These are phyloP conservation scores for Naso thynnoides DNA, from an alignment of 2,797 vertebrate genomes.

Conservation along the genomic window DNA sequence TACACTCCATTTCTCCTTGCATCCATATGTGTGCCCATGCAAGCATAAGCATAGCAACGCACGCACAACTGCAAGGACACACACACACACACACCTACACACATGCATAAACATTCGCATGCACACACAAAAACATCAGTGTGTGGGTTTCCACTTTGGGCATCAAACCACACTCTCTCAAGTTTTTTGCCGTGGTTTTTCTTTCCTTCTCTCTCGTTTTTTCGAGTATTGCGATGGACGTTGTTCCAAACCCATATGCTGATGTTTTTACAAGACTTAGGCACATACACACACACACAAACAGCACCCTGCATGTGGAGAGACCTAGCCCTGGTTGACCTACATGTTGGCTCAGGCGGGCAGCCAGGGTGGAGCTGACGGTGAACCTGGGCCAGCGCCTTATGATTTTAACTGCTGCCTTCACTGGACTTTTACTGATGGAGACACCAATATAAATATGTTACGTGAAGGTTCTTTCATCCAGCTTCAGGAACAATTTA, in stretches of 20 bases:
- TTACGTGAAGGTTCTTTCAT: slow-evolving; percentile 39
- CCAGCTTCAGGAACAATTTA: slow-evolving; percentile 25
- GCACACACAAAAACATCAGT: slow-evolving; percentile 64
- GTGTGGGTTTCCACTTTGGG: slow-evolving; percentile 78
- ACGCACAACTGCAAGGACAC: slow-evolving; percentile 36
- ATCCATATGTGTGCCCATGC: slow-evolving; percentile 64
- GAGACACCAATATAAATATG: slow-evolving; percentile 46
- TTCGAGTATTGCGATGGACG: slow-evolving; percentile 66
- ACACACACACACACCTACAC: slow-evolving; percentile 34
- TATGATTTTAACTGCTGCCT: slow-evolving; percentile 48
- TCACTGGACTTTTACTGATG: slow-evolving; percentile 47
- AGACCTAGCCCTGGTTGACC: slow-evolving; percentile 70
- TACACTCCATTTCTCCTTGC: slow-evolving; percentile 65
- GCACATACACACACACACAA: slow-evolving; percentile 50
- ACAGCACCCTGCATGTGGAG: slow-evolving; percentile 47
- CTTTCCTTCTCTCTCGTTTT: slow-evolving; percentile 67
- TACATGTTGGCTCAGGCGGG: slow-evolving; percentile 61
- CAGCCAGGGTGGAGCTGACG: slow-evolving; percentile 62
- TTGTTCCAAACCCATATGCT: slow-evolving; percentile 74
- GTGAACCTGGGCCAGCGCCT: slow-evolving; percentile 40
- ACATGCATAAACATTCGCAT: slow-evolving; percentile 44
- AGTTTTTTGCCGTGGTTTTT: slow-evolving; percentile 68
- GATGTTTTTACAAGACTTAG: slow-evolving; percentile 78
- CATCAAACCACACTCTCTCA: slow-evolving; percentile 77
- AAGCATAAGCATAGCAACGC: slow-evolving; percentile 41